A percentile compares a stretch with the other conserved stretches of the same genome.
Evolutionary conservation across 1,140 invertebrate genomes (phyloP).

Genomic region (Sipha flava): DNA sequence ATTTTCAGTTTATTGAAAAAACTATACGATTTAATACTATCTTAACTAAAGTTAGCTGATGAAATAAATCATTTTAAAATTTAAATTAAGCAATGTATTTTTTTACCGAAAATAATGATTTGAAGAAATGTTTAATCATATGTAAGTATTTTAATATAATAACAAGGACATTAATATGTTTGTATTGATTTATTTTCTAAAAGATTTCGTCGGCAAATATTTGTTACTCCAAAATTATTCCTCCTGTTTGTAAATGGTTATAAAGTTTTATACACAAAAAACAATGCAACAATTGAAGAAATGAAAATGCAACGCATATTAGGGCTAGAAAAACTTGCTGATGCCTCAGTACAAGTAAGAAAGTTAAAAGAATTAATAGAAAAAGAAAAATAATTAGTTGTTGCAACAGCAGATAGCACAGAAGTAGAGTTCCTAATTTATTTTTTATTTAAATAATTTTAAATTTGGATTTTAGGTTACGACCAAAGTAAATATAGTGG

Average conservation of each 20-base stretch:
- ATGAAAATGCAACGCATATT: constrained; percentile 87
- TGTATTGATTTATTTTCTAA: too few relatives aligned
- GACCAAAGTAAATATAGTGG: constrained; percentile 78
- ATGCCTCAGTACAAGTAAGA: constrained; percentile 85
- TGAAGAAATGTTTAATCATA: too few relatives aligned
- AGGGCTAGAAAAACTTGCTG: constrained; percentile 77
- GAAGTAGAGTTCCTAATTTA: too few relatives aligned
- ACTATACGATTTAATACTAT: constrained; percentile 82
- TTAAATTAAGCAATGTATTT: too few relatives aligned
- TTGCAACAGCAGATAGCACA: constrained; percentile 82
- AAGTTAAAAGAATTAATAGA: constrained; percentile 81
- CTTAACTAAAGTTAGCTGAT: too few relatives aligned
- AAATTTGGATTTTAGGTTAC: constrained; percentile 51
- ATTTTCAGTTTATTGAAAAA: constrained; percentile 94
- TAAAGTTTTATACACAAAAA: constrained; percentile 83
- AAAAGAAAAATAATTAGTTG: constrained; percentile 85
- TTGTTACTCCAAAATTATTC: constrained; percentile 97
- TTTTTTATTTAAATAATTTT: neutral
- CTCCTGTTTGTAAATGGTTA: constrained; percentile 91
- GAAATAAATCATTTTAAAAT: too few relatives aligned
- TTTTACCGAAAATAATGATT: too few relatives aligned
- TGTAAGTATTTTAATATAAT: too few relatives aligned
- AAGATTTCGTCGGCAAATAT: constrained; percentile 80
- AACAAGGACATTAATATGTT: too few relatives aligned
- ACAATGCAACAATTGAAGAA: constrained; percentile 79